Evolutionary conservation across 2,888 invertebrate species (phyloP).

Genomic region (Microctonus brassicae): DNA sequence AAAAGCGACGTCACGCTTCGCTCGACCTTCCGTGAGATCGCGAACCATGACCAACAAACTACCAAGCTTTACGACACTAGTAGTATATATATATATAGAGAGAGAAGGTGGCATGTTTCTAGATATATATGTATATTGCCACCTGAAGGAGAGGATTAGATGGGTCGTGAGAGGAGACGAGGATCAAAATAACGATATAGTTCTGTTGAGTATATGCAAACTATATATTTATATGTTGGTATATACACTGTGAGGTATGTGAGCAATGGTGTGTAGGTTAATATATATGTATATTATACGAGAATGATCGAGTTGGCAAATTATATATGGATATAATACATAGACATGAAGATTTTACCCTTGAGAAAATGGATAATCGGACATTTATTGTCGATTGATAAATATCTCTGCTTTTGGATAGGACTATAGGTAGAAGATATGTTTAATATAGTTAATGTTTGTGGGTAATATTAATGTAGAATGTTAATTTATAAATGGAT

Average conservation of each 20-base stretch:
- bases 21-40: slow-evolving; percentile 56
- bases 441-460: too few relatives aligned
- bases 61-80: slow-evolving; percentile 50
- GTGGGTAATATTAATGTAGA: too few relatives aligned
- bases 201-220: neutral
- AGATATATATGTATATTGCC: slow-evolving; percentile 25
- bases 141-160: slow-evolving; percentile 37
- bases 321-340: neutral
- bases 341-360: slow-evolving; percentile 7
- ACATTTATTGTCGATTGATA: slow-evolving; percentile 26
- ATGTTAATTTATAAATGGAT: too few relatives aligned
- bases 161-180: slow-evolving; percentile 25
- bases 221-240: neutral
- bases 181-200: slow-evolving; percentile 9
- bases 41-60: slow-evolving; percentile 63
- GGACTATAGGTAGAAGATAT: too few relatives aligned
- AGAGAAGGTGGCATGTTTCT: too few relatives aligned
- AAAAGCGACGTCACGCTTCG: slow-evolving; percentile 54
- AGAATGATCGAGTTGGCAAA: neutral
- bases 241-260: too few relatives aligned
- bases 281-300: too few relatives aligned
- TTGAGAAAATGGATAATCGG: slow-evolving; percentile 19
- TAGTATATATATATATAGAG: slow-evolving; percentile 1
- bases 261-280: too few relatives aligned
- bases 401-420: neutral